Evolutionary conservation across 1,140 invertebrate species (phyloP), one percentile per base, ranked within the genome.

Genomic region (Drosophila dunni): DNA sequence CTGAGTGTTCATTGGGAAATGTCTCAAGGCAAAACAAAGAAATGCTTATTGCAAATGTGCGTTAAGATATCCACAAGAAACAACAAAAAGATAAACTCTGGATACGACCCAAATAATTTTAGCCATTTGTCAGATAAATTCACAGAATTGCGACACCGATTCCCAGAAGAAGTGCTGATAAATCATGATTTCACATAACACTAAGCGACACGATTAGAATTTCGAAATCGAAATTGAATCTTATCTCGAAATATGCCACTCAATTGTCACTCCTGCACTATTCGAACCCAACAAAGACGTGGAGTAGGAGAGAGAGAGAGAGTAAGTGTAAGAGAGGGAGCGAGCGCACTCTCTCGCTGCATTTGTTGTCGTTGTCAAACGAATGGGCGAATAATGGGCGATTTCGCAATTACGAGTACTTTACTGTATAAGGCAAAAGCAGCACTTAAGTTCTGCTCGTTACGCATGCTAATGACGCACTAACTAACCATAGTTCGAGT

Each of bases 111-210:
- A 62, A 62, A 51, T 62, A 62, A 48, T n/a, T 48, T 24, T 51
- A 57, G 11, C 29, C 44, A 24, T 72, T 50, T 58, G 45, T 46
- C 38, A 34, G 64, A 60, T 63, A 75, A 75, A 58, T 75, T 75
- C 53, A 7, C 29, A 69, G 66, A 75, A 75, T 42, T 20, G 51
- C 44, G 60, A 56, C 51, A 78, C 62, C 54, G 50, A 46, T 81
- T 85, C 82, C 6, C 9, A 29, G 75, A 79, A 86, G 33, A 79
- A 86, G 24, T 86, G 70, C 45, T 68, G 70, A 85, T 73, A 78
- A 81, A 73, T 86, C 65, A 69, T 64, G 17, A 60, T 20, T 46
- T 10, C 51, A 48, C 68, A 72, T 29, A 68, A 44, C 38, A 66
- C 62, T 42, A 29, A 29, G 24, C 24, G 24, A 29, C 24, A 50